Conservation (phyloP, 1,140 invertebrate genomes). For the Drosophila leontia region DNA sequence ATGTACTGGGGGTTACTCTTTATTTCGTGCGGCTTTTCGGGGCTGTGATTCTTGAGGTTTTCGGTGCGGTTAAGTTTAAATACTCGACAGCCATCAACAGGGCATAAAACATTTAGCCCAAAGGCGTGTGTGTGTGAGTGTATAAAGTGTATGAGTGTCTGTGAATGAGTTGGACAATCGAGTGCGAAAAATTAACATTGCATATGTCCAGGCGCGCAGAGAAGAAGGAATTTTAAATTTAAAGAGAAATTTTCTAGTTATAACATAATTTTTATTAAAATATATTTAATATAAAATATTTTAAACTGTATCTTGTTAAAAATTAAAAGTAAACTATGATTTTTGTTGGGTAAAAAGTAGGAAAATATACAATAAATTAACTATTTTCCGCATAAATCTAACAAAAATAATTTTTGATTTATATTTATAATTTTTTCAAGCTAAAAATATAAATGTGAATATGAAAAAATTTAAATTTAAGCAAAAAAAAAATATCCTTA, state of each 20-base stretch:
- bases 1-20: constrained; percentile 38
- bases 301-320: neutral
- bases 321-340: neutral
- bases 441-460: no score
- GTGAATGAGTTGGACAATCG: constrained; percentile 38
- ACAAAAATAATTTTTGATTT: neutral
- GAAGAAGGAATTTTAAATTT: neutral
- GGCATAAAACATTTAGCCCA: constrained; percentile 80
- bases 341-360: neutral
- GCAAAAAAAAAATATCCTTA: no score
- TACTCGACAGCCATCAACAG: constrained; percentile 81
- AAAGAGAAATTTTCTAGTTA: neutral
- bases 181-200: constrained; percentile 58
- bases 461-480: no score
- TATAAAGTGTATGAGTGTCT: neutral
- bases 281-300: no score
- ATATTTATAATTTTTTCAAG: no score
- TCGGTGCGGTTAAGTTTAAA: constrained; percentile 79
- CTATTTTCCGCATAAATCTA: no score
- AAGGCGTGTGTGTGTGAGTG: constrained; percentile 26
- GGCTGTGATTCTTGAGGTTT: constrained; percentile 79
- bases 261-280: no score
- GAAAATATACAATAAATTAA: no score
- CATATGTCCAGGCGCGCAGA: constrained; percentile 3
- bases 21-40: constrained; percentile 43